These are phyloP conservation scores for Umimayanthus chanpuru DNA, from an alignment of 92 coral and sea anemone genomes.

Conservation along the genomic window DNA sequence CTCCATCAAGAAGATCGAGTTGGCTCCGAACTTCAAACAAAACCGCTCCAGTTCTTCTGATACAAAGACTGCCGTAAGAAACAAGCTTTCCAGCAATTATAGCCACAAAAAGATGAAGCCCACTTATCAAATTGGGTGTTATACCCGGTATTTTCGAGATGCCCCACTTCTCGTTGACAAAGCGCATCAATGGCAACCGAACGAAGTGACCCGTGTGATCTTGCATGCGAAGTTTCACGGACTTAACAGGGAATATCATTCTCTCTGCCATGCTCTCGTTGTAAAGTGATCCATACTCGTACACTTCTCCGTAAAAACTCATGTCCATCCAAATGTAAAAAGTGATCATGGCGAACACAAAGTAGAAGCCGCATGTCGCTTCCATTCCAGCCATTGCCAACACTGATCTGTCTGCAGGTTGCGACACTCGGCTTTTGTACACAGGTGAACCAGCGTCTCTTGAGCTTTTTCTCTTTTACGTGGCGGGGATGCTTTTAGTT, in stretches of 20 bases:
- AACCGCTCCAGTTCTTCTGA: conserved; percentile 74
- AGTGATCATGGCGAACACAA: conserved; percentile 75
- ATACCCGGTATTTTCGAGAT: conserved; percentile 69
- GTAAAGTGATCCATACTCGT: conserved; percentile 76
- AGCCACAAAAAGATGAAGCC: conserved; percentile 75
- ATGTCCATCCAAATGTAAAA: conserved; percentile 85
- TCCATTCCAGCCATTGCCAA: conserved; percentile 71
- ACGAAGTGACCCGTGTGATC: conserved; percentile 86
- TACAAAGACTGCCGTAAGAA: conserved; percentile 62
- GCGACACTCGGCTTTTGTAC: background rate
- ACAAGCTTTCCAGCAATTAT: conserved; percentile 67
- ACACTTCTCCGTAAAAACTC: conserved; percentile 83
- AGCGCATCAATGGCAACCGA: conserved; percentile 73
- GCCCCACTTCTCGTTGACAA: conserved; percentile 67
- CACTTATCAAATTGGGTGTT: conserved; percentile 79
- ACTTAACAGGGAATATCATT: conserved; percentile 73
- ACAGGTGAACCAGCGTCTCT: conserved; percentile 7
- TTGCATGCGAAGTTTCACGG: conserved; percentile 81
- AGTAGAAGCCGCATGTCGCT: conserved; percentile 81
- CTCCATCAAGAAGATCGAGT: conserved; percentile 80
- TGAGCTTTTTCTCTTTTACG: background rate
- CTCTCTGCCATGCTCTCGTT: conserved; percentile 74
- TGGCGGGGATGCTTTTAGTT: too few species aligned
- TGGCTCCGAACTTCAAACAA: conserved; percentile 73
- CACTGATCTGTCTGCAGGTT: background rate